These are phyloP conservation scores for Carapus acus DNA, from an alignment of 2,797 vertebrate genomes.

Conservation along the genomic window DNA sequence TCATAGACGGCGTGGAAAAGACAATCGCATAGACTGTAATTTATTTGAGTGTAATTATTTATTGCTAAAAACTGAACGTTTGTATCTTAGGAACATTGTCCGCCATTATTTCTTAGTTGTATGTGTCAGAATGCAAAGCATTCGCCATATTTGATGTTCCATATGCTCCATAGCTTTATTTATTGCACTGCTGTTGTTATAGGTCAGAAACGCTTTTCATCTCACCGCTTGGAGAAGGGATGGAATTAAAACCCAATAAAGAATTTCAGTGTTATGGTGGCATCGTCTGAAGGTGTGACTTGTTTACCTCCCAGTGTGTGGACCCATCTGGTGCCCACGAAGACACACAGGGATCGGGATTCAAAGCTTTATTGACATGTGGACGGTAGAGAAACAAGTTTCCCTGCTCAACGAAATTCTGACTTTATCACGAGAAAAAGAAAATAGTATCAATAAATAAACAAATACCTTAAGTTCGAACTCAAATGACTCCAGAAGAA, in stretches of 20 bases:
- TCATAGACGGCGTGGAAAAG: slow-evolving; percentile 39
- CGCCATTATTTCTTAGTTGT: slow-evolving; percentile 22
- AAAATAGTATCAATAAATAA: too few relatives aligned
- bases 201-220: slow-evolving; percentile 58
- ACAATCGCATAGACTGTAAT: slow-evolving; percentile 60
- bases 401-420: slow-evolving; percentile 25
- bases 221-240: slow-evolving; percentile 46
- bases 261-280: slow-evolving; percentile 53
- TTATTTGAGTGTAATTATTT: slow-evolving; percentile 73
- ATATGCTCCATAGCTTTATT: slow-evolving; percentile 56
- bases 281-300: slow-evolving; percentile 3
- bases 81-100: slow-evolving; percentile 32
- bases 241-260: slow-evolving; percentile 64
- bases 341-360: slow-evolving; percentile 21
- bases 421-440: slow-evolving; percentile 13
- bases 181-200: slow-evolving; percentile 60
- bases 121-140: slow-evolving; percentile 47
- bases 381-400: slow-evolving; percentile 6
- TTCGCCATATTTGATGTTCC: slow-evolving; percentile 36
- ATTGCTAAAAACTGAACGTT: slow-evolving; percentile 53
- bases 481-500: too few relatives aligned
- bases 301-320: slow-evolving; percentile 37
- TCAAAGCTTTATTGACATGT: slow-evolving; percentile 32
- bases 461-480: too few relatives aligned
- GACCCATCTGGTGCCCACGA: slow-evolving; percentile 9